Percentiles rank a stretch among this genome's conserved stretches.
Evolutionary conservation across 2,888 invertebrate genomes (phyloP).

Genomic region (Coelopa pilipes): DNA sequence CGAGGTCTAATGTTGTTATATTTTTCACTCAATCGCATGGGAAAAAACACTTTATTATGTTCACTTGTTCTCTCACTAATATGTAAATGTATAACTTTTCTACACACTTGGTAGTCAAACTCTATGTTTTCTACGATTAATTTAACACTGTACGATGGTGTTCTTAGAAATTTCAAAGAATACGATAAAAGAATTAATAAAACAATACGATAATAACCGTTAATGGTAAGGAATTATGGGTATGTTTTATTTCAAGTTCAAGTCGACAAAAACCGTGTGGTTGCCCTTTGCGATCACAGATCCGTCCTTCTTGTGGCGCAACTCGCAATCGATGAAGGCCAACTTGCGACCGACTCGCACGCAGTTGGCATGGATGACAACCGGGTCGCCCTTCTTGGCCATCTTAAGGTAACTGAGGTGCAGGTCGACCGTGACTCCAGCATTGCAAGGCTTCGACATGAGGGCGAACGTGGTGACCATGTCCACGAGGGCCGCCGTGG

Average conservation of each 20-base stretch:
- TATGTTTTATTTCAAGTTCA: slow-evolving; percentile 45
- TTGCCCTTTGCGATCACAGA: slow-evolving; percentile 81
- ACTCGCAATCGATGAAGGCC: slow-evolving; percentile 84
- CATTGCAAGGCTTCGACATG: slow-evolving; percentile 73
- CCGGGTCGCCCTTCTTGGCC: slow-evolving; percentile 80
- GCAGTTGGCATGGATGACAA: slow-evolving; percentile 83
- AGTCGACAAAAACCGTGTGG: slow-evolving; percentile 81
- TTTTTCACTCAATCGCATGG: too few relatives aligned
- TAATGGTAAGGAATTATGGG: slow-evolving; percentile 1
- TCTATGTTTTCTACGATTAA: not conserved
- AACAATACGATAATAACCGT: not conserved
- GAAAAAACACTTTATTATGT: too few relatives aligned
- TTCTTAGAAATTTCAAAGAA: too few relatives aligned
- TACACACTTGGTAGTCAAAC: not conserved
- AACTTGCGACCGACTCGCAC: slow-evolving; percentile 80
- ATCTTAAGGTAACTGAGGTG: slow-evolving; percentile 84
- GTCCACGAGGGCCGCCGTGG: slow-evolving; percentile 84
- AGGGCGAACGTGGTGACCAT: slow-evolving; percentile 82
- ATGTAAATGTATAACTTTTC: not conserved
- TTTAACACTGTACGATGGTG: not conserved
- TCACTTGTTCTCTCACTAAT: not conserved
- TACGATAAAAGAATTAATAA: too few relatives aligned
- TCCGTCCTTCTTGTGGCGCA: slow-evolving; percentile 80
- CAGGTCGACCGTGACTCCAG: slow-evolving; percentile 86
- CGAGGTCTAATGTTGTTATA: not conserved